These are phyloP conservation scores for Zaprionus taronus DNA, from an alignment of 1,140 invertebrate genomes.

Conservation along the genomic window DNA sequence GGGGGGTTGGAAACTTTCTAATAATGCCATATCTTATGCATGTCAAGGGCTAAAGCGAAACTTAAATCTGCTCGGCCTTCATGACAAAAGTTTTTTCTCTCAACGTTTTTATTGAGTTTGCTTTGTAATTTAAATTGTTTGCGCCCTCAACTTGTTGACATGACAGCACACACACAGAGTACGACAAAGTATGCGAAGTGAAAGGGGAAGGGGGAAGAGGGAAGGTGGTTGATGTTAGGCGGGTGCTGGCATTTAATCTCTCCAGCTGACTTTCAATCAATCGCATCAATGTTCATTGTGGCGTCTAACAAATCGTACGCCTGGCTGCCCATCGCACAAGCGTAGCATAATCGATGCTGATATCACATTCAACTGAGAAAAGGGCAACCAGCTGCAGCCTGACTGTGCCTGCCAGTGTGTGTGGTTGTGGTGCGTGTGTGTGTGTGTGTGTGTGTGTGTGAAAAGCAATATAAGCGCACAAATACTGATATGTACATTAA, in stretches of 20 bases:
- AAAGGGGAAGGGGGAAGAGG: too few species aligned
- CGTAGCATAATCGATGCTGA: constrained; percentile 65
- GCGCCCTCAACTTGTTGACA: constrained; percentile 72
- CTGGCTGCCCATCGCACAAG: constrained; percentile 47
- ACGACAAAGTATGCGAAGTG: too few species aligned
- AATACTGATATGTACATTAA: constrained; percentile 62
- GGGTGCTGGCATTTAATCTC: constrained; percentile 67
- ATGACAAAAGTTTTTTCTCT: constrained; percentile 61
- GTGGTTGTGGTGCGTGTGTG: constrained; percentile 2
- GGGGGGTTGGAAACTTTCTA: constrained; percentile 9
- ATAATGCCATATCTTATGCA: constrained; percentile 73
- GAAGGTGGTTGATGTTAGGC: constrained; percentile 8
- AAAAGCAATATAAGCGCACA: constrained; percentile 58
- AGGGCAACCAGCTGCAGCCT: constrained; percentile 11
- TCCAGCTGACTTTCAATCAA: constrained; percentile 76
- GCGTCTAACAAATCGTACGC: constrained; percentile 75
- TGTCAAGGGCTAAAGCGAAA: constrained; percentile 71
- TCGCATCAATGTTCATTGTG: constrained; percentile 80
- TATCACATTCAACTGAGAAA: constrained; percentile 43
- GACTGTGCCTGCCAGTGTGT: constrained; percentile 10
- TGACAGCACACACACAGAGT: constrained; percentile 1
- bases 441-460: constrained; percentile 24
- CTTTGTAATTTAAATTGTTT: constrained; percentile 82
- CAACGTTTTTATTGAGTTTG: constrained; percentile 79
- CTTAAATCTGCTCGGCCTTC: constrained; percentile 54